phyloP scores from a whole-genome alignment of 2,797 vertebrate genomes.

The Epinephelus awoara region DNA sequence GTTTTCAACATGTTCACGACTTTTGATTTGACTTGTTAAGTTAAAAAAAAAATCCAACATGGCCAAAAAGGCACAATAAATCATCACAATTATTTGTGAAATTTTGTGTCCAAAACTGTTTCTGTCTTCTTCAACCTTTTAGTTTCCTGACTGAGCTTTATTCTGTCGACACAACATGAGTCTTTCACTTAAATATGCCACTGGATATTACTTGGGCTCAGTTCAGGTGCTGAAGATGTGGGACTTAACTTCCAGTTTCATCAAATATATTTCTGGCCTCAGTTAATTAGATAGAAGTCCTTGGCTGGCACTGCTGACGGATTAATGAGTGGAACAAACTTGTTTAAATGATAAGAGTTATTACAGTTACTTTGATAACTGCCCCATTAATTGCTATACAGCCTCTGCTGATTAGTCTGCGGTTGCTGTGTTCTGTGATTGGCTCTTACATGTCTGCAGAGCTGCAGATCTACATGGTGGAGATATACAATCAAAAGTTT shows the following conservation, averaged over 20 bases:
- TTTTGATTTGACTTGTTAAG: background rate
- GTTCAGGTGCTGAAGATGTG: background rate
- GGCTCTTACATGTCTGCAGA: background rate
- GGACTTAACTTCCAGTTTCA: slow-evolving; percentile 5
- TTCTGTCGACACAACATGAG: background rate
- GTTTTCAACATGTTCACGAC: slow-evolving; percentile 3
- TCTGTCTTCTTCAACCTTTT: background rate
- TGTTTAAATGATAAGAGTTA: slow-evolving; percentile 30
- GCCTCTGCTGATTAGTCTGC: slow-evolving; percentile 17
- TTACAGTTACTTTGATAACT: slow-evolving; percentile 42
- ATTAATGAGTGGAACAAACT: slow-evolving; percentile 34
- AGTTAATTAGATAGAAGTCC: slow-evolving; percentile 13
- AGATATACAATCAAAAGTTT: background rate
- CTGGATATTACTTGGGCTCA: background rate
- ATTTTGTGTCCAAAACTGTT: background rate
- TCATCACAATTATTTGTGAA: background rate
- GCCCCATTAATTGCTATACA: slow-evolving; percentile 30
- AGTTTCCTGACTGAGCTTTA: background rate
- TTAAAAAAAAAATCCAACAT: background rate
- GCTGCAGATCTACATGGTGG: background rate
- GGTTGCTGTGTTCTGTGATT: slow-evolving; percentile 17
- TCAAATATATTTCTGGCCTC: slow-evolving; percentile 14
- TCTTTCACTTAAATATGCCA: background rate
- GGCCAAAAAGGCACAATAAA: background rate
- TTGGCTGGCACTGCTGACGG: slow-evolving; percentile 15